A percentile compares a stretch with the other conserved stretches of the same genome.
phyloP scores from a whole-genome alignment of 2,113 vertebrate genomes.

The Callipepla squamata region DNA sequence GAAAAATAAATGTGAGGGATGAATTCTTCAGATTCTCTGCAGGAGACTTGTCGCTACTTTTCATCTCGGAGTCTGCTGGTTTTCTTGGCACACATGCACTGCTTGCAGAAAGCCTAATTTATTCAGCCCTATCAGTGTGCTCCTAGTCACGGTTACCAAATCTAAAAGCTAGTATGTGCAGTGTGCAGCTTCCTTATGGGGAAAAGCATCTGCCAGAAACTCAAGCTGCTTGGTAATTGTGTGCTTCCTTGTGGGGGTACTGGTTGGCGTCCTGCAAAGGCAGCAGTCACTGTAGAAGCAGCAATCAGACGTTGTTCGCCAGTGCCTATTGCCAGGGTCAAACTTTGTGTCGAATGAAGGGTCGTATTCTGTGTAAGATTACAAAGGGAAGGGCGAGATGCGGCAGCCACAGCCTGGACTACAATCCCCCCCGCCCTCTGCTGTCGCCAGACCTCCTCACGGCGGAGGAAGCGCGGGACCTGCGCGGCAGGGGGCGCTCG shows the following conservation, averaged over 20 bases:
- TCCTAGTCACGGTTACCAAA: not conserved
- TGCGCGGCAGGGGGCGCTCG: too few species aligned
- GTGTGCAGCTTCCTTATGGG: not conserved
- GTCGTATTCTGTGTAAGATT: not conserved
- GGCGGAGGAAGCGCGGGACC: too few species aligned
- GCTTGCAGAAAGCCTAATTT: not conserved
- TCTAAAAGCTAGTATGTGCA: not conserved
- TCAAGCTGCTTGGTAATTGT: not conserved
- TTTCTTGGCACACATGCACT: not conserved
- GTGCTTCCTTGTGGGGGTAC: not conserved
- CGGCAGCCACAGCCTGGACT: too few species aligned
- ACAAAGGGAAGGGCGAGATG: not conserved
- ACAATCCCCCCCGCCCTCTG: too few species aligned
- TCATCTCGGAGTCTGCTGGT: not conserved
- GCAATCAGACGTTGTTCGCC: not conserved
- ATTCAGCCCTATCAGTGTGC: not conserved
- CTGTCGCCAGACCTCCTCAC: too few species aligned
- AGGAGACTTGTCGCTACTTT: not conserved
- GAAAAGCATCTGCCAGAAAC: not conserved
- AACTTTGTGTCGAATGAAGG: not conserved
- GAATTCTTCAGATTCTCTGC: not conserved
- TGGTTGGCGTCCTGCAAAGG: not conserved
- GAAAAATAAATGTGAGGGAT: not conserved
- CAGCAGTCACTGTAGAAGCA: not conserved
- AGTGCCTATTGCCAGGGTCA: not conserved